phyloP scores from a whole-genome alignment of 2,888 invertebrate genomes.

The Alentia gelatinosa region DNA sequence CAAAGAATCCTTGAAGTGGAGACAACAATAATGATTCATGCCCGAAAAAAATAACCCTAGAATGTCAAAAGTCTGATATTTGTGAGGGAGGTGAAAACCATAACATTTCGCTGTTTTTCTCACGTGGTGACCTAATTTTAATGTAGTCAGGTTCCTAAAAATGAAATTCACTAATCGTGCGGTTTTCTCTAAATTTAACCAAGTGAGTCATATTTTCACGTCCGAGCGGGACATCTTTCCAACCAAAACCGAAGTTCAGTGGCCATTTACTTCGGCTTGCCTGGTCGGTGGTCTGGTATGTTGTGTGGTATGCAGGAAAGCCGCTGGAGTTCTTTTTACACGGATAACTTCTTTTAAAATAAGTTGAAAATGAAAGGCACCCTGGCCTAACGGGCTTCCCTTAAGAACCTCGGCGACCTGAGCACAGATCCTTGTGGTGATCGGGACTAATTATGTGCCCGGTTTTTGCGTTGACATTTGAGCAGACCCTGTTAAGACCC shows the following conservation, averaged over 20 bases:
- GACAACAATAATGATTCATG: background rate
- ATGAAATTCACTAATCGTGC: background rate
- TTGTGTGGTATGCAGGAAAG: background rate
- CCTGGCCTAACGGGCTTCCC: background rate
- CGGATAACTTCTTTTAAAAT: background rate
- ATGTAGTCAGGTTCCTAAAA: background rate
- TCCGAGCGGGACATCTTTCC: too few relatives aligned
- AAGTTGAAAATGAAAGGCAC: background rate
- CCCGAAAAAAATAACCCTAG: background rate
- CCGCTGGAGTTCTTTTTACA: background rate
- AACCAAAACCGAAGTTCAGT: too few relatives aligned
- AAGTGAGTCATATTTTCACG: background rate
- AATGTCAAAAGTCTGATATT: conserved; percentile 8
- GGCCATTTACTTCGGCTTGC: too few relatives aligned
- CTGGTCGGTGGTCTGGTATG: background rate
- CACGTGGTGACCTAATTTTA: background rate
- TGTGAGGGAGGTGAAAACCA: background rate
- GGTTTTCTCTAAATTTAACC: background rate
- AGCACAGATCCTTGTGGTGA: background rate
- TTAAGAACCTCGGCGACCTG: background rate
- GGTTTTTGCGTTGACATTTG: conserved; percentile 13
- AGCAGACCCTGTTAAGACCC: background rate
- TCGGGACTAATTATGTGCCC: background rate
- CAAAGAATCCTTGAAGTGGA: background rate
- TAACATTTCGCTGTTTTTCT: background rate